phyloP scores from a whole-genome alignment of 2,888 invertebrate species.

The Pantelozetes paolii region DNA sequence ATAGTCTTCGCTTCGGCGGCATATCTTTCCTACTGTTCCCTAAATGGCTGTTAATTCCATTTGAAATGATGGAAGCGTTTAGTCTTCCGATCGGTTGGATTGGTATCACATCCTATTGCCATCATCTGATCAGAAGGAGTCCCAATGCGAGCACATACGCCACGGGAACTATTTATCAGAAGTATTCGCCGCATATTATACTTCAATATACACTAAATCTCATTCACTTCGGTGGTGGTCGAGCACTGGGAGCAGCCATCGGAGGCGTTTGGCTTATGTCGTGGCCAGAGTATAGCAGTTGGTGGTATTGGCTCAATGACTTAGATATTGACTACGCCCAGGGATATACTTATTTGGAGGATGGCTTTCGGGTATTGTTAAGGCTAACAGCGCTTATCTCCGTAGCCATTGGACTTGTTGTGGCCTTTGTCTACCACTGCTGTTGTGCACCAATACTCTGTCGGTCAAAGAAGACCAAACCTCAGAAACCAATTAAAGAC shows the following conservation, averaged over 20 bases:
- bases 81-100: constrained; percentile 46
- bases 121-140: constrained; percentile 56
- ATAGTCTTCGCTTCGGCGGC: constrained; percentile 50
- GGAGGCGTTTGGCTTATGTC: constrained; percentile 39
- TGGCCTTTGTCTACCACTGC: constrained; percentile 38
- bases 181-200: constrained; percentile 42
- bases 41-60: constrained; percentile 45
- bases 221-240: constrained; percentile 47
- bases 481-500: background rate
- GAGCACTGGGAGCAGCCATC: constrained; percentile 37
- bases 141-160: constrained; percentile 41
- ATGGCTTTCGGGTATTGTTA: constrained; percentile 40
- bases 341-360: constrained; percentile 31
- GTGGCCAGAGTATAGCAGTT: constrained; percentile 38
- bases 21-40: constrained; percentile 48
- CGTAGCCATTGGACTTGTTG: constrained; percentile 12
- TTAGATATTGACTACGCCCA: constrained; percentile 25
- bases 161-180: constrained; percentile 41
- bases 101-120: constrained; percentile 50
- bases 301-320: constrained; percentile 43
- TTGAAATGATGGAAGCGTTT: constrained; percentile 47
- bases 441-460: constrained; percentile 35
- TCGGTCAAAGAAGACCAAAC: background rate
- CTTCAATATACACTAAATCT: constrained; percentile 46
- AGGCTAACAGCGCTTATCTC: constrained; percentile 36